A percentile compares a stretch with the other conserved stretches of the same genome.
These are phyloP conservation scores for Heliconius hortense DNA, from an alignment of 2,888 invertebrate species.

Conservation along the genomic window DNA sequence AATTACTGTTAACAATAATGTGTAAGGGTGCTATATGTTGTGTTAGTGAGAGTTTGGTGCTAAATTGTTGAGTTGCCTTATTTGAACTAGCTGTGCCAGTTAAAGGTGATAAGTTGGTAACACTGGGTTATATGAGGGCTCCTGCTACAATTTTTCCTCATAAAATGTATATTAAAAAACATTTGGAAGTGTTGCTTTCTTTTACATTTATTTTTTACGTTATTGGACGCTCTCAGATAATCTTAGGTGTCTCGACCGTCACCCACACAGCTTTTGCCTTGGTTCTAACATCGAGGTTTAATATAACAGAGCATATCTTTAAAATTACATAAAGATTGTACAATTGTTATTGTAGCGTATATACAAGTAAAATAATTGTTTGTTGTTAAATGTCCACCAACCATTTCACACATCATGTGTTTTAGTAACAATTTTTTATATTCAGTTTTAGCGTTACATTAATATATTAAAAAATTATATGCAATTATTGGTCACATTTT, in stretches of 20 bases:
- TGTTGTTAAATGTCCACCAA: constrained; percentile 41
- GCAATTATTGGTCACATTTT: not conserved
- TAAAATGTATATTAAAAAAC: not conserved
- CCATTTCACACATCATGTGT: constrained; percentile 18
- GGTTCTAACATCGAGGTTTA: constrained; percentile 45
- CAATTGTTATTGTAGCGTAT: constrained; percentile 46
- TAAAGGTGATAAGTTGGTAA: not conserved
- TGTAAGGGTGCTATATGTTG: constrained; percentile 30
- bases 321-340: constrained; percentile 46
- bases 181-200: not conserved
- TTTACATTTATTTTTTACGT: too few relatives aligned
- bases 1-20: constrained; percentile 8
- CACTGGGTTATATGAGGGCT: not conserved
- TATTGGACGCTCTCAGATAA: not conserved
- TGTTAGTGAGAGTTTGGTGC: constrained; percentile 32
- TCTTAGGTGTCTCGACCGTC: not conserved
- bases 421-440: not conserved
- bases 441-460: not conserved
- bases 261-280: constrained; percentile 31
- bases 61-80: constrained; percentile 40
- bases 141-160: not conserved
- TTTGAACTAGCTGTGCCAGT: constrained; percentile 28
- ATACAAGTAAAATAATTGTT: constrained; percentile 35
- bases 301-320: constrained; percentile 50
- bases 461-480: not conserved